A percentile compares a stretch with the other conserved stretches of the same genome.
phyloP scores from a whole-genome alignment of 2,113 vertebrate genomes.

The Dipodomys ordii region DNA sequence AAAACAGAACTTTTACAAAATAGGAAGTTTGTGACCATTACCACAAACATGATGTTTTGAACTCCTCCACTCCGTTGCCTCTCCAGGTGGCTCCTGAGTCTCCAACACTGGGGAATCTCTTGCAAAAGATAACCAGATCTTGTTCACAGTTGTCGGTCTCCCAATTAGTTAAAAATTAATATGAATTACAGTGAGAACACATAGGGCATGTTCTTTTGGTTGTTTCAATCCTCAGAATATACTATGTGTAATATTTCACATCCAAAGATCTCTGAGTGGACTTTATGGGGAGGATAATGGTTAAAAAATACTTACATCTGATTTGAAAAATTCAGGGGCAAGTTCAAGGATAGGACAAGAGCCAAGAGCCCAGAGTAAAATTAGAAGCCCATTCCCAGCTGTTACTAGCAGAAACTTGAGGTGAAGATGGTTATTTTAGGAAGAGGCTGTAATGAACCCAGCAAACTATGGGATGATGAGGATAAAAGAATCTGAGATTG shows the following conservation, averaged over 20 bases:
- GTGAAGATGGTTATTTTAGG: not conserved
- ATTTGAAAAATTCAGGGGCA: not conserved
- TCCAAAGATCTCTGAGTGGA: not conserved
- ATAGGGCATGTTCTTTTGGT: not conserved
- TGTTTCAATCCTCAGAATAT: not conserved
- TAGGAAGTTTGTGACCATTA: not conserved
- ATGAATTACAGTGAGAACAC: not conserved
- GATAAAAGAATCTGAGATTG: not conserved
- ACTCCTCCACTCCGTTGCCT: not conserved
- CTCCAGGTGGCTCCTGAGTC: not conserved
- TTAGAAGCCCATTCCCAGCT: not conserved
- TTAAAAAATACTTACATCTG: not conserved
- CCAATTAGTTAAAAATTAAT: not conserved
- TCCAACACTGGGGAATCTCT: not conserved
- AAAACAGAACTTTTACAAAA: not conserved
- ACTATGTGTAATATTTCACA: not conserved
- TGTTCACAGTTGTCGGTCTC: not conserved
- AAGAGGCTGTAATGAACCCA: not conserved
- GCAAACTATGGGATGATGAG: not conserved
- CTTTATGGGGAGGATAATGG: not conserved
- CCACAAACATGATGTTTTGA: not conserved
- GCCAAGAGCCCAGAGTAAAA: not conserved
- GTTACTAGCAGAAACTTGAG: not conserved
- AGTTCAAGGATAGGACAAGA: conserved; percentile 7
- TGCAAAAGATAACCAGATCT: not conserved